Evolutionary conservation across 2,113 vertebrate species (phyloP).

Genomic region (Rhinopithecus roxellana): DNA sequence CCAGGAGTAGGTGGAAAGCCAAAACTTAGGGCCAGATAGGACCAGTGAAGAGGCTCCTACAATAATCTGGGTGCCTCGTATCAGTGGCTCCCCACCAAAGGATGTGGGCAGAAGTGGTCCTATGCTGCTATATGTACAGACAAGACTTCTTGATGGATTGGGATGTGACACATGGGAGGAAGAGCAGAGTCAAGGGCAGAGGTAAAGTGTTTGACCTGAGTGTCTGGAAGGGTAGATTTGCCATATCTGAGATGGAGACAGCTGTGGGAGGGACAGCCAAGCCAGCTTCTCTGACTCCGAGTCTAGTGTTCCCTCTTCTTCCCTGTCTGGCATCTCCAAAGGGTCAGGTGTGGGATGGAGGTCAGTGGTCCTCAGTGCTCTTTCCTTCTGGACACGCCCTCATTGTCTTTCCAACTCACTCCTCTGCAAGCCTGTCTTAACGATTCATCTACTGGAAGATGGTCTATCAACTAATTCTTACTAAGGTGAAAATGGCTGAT

Average conservation of each 20-base stretch:
- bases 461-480: neutral
- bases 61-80: no score
- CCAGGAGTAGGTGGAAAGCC: neutral
- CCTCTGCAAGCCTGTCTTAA: neutral
- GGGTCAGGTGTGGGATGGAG: fast-evolving
- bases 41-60: neutral
- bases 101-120: neutral
- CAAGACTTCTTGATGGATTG: neutral
- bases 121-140: fast-evolving
- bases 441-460: neutral
- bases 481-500: neutral
- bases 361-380: no score
- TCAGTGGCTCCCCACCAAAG: neutral
- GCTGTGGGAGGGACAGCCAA: neutral
- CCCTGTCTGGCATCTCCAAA: neutral
- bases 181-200: neutral
- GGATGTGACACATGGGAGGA: neutral
- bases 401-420: no score
- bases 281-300: neutral
- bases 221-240: neutral
- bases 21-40: neutral
- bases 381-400: neutral
- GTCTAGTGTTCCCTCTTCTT: neutral
- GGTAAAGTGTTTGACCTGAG: neutral
- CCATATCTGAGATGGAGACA: fast-evolving